Conservation (phyloP, 2,113 vertebrate genomes). For the Hypocryptadius cinnamomeus region DNA sequence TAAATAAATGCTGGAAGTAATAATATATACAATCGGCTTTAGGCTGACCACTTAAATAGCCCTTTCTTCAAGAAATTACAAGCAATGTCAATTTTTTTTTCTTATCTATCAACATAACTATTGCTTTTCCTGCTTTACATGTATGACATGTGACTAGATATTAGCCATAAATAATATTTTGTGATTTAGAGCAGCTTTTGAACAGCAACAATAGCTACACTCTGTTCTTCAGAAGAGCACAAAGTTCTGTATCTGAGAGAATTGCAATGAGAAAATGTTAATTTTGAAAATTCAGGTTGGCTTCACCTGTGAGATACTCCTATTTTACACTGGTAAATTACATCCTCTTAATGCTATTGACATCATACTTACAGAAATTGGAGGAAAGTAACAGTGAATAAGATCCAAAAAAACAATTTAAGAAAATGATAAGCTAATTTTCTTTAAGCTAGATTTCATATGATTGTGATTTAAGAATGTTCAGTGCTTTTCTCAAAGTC, state of each 20-base stretch:
- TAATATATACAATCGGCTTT: background rate
- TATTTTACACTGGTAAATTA: background rate
- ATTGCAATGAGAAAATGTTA: background rate
- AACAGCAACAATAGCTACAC: background rate
- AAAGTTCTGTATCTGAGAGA: background rate
- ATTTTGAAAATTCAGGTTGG: conserved; percentile 18
- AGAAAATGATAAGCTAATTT: background rate
- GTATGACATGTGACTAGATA: background rate
- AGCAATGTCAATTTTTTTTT: background rate
- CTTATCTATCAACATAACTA: conserved; percentile 10
- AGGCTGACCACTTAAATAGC: background rate
- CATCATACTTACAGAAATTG: background rate
- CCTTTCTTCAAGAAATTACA: background rate
- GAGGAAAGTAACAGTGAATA: background rate
- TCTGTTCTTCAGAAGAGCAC: background rate
- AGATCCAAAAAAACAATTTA: background rate
- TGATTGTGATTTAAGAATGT: background rate
- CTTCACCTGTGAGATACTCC: background rate
- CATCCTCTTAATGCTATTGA: background rate
- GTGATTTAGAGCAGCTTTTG: background rate
- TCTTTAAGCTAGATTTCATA: background rate
- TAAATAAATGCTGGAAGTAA: background rate
- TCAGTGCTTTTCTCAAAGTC: background rate
- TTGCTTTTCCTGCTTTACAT: background rate
- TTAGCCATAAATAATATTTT: conserved; percentile 9